These are phyloP conservation scores for Muschampia plurimacula DNA, from an alignment of 2,888 invertebrate species.

Conservation along the genomic window DNA sequence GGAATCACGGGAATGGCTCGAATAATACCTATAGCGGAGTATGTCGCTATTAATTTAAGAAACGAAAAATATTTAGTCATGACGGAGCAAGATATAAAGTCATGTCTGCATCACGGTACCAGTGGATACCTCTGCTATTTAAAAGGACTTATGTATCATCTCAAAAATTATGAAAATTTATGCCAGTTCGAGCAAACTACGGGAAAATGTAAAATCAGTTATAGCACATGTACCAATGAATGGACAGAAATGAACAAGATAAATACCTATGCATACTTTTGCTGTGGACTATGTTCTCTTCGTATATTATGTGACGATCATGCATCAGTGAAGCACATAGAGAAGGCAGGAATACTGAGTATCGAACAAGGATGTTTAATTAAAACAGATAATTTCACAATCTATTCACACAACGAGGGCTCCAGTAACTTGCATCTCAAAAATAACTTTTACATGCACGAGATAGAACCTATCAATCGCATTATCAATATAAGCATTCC, in stretches of 20 bases:
- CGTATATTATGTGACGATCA: too few species aligned
- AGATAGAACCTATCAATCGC: slow-evolving; percentile 11
- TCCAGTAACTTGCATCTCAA: background rate
- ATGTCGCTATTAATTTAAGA: background rate
- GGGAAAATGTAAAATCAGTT: too few species aligned
- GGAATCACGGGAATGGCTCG: background rate
- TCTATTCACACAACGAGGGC: slow-evolving; percentile 2
- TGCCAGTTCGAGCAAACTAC: too few species aligned
- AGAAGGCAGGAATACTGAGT: background rate
- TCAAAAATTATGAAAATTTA: too few species aligned
- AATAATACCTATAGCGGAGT: background rate
- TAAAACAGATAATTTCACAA: slow-evolving; percentile 9
- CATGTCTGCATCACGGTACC: too few species aligned
- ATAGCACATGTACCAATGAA: too few species aligned
- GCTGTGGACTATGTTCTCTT: too few species aligned
- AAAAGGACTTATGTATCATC: too few species aligned
- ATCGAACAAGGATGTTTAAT: slow-evolving; percentile 5
- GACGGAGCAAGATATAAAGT: background rate
- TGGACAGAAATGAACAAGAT: too few species aligned
- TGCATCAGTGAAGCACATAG: too few species aligned
- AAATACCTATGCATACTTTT: too few species aligned
- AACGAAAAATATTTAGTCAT: background rate
- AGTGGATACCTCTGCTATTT: too few species aligned
- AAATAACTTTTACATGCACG: background rate
- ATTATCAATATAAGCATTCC: slow-evolving; percentile 4